Conservation (phyloP, 2,888 invertebrate genomes). For the Gortyna flavago region DNA sequence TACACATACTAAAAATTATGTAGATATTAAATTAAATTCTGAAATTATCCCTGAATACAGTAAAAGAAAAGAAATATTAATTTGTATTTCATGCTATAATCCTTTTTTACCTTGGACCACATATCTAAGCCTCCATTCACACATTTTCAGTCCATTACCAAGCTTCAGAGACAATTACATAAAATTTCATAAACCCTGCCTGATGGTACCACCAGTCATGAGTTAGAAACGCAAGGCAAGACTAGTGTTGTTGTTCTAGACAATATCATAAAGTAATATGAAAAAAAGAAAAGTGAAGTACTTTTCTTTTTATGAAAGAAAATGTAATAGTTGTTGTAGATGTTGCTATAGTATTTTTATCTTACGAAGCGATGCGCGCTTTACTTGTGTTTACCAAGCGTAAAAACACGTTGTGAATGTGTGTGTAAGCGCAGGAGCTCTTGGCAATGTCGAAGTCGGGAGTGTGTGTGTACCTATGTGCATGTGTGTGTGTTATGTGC, state of each 20-base stretch:
- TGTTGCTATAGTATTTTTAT: neutral
- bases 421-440: neutral
- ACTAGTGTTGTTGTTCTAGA: constrained; percentile 1
- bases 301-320: too few species aligned
- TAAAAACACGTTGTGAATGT: neutral
- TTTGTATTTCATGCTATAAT: neutral
- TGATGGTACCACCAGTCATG: constrained; percentile 4
- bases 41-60: neutral
- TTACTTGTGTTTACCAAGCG: neutral
- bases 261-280: neutral
- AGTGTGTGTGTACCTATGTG: neutral
- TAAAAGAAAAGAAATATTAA: neutral
- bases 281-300: constrained; percentile 2
- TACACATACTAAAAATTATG: neutral
- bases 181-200: constrained; percentile 61
- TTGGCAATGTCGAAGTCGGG: neutral
- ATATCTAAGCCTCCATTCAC: constrained; percentile 15
- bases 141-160: constrained; percentile 52
- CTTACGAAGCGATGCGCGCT: neutral
- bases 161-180: constrained; percentile 59
- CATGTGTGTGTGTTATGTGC: neutral
- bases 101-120: constrained; percentile 20
- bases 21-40: neutral
- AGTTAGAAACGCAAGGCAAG: neutral
- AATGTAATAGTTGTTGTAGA: neutral